Base-by-base conservation (phyloP, 2,888 invertebrate genomes). In the Melinaea marsaeus region DNA sequence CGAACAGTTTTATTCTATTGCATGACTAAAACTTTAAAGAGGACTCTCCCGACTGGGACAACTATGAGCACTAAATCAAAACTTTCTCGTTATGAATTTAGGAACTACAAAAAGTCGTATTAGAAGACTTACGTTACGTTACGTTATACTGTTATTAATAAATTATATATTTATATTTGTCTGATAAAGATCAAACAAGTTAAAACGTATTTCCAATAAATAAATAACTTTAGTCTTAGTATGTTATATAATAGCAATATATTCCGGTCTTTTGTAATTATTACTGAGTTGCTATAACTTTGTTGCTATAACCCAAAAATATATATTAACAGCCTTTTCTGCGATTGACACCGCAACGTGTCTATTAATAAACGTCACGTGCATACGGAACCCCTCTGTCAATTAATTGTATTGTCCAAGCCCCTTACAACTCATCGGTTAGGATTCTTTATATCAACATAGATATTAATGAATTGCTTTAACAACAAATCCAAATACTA, bases 51-150 rank as follows among this genome's bases (percentile, higher is more conserved):
- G 79, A 79, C 81, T 81, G 83, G 79, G 85, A 84, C 85, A 84
- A 86, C 84, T 86, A 88, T 88, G 87, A 86, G 88, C 85, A 85
- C 85, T 90, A 90, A 90, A 89, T 90, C 90, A 90, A 88, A 90
- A 90, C 90, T 90, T 89, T 82, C 75, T 79, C 86, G 80, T 81
- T 81, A 79, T 77, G 77, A 79, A 78, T 77, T 78, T 76, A 77
- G 75, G 60, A 46, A 13, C 34, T n/a, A 55, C 34, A 33, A 46
- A 55, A 56, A 55, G 34, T 46, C 55, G 46, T 55, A 60, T 11
- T 32, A 32, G 51, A 55, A 47, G 45, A 56, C 47, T 55, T 55
- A n/a, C n/a, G n/a, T n/a, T n/a, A n/a, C n/a, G n/a, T n/a, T n/a
- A n/a, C n/a, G n/a, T n/a, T n/a, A n/a, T 32, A 54, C 48, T 13